Evolutionary conservation across 1,140 invertebrate genomes (phyloP).

Genomic region (Drosophila teissieri): DNA sequence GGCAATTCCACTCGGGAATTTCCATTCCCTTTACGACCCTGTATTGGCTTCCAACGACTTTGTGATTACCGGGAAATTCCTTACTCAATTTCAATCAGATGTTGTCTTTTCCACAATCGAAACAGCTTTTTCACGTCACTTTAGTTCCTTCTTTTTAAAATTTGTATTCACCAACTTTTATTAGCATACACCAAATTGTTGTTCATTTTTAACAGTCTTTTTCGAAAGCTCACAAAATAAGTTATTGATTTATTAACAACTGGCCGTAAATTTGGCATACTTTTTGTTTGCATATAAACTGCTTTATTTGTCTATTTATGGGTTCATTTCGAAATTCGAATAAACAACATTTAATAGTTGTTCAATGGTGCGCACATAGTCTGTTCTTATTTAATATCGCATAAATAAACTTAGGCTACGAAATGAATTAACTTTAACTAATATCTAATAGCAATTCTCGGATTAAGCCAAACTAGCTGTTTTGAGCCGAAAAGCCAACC

Average conservation of each 20-base stretch:
- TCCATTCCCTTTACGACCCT: slow-evolving; percentile 35
- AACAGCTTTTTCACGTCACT: no score
- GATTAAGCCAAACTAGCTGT: background rate
- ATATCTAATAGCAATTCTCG: background rate
- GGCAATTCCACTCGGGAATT: slow-evolving; percentile 13
- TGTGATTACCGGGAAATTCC: slow-evolving; percentile 31
- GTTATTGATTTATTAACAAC: slow-evolving; percentile 33
- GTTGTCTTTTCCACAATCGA: slow-evolving; percentile 3
- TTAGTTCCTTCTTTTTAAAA: no score
- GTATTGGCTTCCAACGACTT: slow-evolving; percentile 37
- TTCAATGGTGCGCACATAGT: background rate
- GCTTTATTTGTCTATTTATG: slow-evolving; percentile 10
- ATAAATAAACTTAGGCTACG: background rate
- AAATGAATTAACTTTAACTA: slow-evolving; percentile 9
- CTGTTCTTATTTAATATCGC: background rate
- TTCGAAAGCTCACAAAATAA: background rate
- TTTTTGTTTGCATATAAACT: background rate
- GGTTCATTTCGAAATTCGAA: slow-evolving; percentile 7
- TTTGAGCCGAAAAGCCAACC: background rate
- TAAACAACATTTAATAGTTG: slow-evolving; percentile 11
- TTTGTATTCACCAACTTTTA: background rate
- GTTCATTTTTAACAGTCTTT: background rate
- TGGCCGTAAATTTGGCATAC: slow-evolving; percentile 3
- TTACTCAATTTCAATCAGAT: slow-evolving; percentile 33
- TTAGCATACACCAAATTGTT: background rate